A percentile compares a stretch with the other conserved stretches of the same genome.
These are phyloP conservation scores for Tylochromis polylepis DNA, from an alignment of 2,113 vertebrate genomes.

Conservation along the genomic window DNA sequence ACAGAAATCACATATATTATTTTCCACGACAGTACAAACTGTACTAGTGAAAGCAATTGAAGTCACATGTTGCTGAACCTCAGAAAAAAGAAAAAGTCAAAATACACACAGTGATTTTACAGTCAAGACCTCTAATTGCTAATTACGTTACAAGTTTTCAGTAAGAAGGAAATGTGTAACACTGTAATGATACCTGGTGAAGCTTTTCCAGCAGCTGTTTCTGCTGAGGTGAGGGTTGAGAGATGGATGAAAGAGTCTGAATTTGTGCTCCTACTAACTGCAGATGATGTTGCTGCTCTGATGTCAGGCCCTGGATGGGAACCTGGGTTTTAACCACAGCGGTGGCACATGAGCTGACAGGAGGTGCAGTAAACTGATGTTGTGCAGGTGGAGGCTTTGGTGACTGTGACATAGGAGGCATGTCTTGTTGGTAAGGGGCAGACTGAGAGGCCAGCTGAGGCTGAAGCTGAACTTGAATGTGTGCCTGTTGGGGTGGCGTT, in stretches of 20 bases:
- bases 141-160: background rate
- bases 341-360: slow-evolving; percentile 30
- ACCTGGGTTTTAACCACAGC: slow-evolving; percentile 71
- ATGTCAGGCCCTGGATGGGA: slow-evolving; percentile 69
- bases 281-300: slow-evolving; percentile 82
- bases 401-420: slow-evolving; percentile 68
- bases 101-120: background rate
- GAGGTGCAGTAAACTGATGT: slow-evolving; percentile 74
- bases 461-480: slow-evolving; percentile 68
- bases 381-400: slow-evolving; percentile 69
- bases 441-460: slow-evolving; percentile 59
- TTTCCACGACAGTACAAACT: background rate
- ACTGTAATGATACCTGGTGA: slow-evolving; percentile 77
- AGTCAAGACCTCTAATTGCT: background rate
- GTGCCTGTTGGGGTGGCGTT: slow-evolving; percentile 49
- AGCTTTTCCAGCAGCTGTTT: slow-evolving; percentile 87
- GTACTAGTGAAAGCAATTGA: background rate
- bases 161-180: background rate
- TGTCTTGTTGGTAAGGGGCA: slow-evolving; percentile 63
- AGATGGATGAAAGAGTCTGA: slow-evolving; percentile 75
- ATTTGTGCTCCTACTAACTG: slow-evolving; percentile 81
- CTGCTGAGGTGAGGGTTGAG: slow-evolving; percentile 75
- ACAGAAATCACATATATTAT: background rate
- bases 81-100: background rate
- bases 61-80: background rate